These are phyloP conservation scores for Pteruthius melanotis DNA, from an alignment of 2,113 vertebrate genomes.

Conservation along the genomic window DNA sequence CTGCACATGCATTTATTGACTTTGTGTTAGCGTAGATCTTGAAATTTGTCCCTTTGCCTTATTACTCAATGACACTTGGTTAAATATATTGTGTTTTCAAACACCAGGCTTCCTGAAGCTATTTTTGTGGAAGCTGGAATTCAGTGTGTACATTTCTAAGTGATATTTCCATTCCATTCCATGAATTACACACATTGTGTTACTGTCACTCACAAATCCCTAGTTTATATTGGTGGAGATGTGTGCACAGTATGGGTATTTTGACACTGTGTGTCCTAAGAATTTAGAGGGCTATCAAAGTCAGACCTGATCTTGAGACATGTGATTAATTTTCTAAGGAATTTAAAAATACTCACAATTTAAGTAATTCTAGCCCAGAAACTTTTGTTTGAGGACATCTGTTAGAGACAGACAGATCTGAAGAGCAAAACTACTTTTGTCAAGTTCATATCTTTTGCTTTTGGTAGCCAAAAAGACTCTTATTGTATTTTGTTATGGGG, in stretches of 20 bases:
- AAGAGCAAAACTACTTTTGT: not conserved
- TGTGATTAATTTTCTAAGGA: not conserved
- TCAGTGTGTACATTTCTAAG: not conserved
- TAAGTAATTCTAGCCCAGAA: not conserved
- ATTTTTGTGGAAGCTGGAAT: not conserved
- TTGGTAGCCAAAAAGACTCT: not conserved
- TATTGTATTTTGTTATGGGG: not conserved
- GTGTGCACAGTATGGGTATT: not conserved
- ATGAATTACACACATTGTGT: not conserved
- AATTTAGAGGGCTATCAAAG: not conserved
- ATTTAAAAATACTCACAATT: not conserved
- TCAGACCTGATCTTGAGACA: not conserved
- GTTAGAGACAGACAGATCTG: not conserved
- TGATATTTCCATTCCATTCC: not conserved
- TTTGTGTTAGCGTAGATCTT: slow-evolving; percentile 55
- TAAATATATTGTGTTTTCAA: slow-evolving; percentile 37
- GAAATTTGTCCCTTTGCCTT: slow-evolving; percentile 42
- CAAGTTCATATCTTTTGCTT: not conserved
- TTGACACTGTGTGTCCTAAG: not conserved
- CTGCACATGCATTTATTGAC: slow-evolving; percentile 73
- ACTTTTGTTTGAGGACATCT: not conserved
- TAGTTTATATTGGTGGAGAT: not conserved
- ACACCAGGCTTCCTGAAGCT: not conserved
- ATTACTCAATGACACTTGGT: slow-evolving; percentile 34
- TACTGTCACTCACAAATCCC: not conserved